Conservation (phyloP, 2,113 vertebrate species). For the Corapipo altera region DNA sequence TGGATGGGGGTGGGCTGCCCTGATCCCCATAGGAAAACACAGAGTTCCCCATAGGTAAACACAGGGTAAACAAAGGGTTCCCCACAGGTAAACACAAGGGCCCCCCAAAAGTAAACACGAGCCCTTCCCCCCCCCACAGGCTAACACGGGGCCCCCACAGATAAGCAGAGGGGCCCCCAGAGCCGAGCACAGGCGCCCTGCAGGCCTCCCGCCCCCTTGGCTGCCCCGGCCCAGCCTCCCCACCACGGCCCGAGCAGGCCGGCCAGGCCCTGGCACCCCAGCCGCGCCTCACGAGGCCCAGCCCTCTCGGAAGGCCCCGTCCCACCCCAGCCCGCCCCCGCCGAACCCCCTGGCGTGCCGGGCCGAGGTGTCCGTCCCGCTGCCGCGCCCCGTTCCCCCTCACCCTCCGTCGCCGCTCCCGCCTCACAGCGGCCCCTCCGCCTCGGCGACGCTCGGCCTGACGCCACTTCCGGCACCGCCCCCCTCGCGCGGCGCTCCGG, state of each 20-base stretch:
- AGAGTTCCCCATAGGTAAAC: rapidly evolving
- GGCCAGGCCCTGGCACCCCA: background rate
- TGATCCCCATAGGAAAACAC: background rate
- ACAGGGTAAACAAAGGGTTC: background rate
- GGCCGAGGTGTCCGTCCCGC: background rate
- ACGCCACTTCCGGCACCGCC: background rate
- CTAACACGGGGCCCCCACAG: background rate
- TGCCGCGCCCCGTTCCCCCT: background rate
- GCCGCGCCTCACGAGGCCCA: background rate
- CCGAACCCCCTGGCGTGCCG: background rate
- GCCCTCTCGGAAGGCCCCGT: rapidly evolving
- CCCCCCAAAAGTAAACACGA: background rate
- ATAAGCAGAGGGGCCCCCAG: background rate
- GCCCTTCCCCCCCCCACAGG: background rate
- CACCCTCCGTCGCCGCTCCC: background rate
- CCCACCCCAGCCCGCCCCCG: background rate
- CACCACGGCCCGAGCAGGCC: background rate
- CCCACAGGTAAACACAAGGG: background rate
- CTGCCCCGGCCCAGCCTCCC: background rate
- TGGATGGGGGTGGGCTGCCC: background rate
- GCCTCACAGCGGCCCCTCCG: background rate
- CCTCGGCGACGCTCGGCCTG: background rate
- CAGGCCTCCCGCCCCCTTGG: background rate
- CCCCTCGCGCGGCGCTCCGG: background rate
- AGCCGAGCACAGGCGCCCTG: background rate